These are phyloP conservation scores for Pterocles orientalis DNA, from an alignment of 2,113 vertebrate species.

Conservation along the genomic window DNA sequence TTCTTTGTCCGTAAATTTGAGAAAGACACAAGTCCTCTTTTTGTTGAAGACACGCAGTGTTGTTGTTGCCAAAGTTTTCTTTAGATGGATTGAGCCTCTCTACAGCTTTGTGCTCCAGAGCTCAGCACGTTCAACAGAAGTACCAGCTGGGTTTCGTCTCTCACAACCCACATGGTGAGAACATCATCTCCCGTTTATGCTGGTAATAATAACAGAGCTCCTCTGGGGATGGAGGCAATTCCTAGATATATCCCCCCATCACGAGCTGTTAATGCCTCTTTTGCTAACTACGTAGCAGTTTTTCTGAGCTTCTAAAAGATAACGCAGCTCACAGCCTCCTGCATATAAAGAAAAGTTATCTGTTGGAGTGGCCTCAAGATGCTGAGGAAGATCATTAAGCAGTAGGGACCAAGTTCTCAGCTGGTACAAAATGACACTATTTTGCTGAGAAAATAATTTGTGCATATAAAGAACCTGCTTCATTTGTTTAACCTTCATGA, in stretches of 20 bases:
- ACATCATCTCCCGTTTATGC: not conserved
- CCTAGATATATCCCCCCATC: not conserved
- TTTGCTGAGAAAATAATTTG: not conserved
- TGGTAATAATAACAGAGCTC: not conserved
- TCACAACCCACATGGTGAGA: not conserved
- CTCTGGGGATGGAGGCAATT: not conserved
- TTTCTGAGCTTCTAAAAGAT: not conserved
- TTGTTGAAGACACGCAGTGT: not conserved
- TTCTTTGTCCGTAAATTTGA: not conserved
- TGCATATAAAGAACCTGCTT: not conserved
- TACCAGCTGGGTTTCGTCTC: not conserved
- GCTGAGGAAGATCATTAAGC: not conserved
- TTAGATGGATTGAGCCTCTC: not conserved
- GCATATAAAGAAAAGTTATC: not conserved
- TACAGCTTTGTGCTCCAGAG: not conserved
- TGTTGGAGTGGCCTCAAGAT: not conserved
- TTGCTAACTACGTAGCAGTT: not conserved
- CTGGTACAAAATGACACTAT: not conserved
- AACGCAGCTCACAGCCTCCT: not conserved
- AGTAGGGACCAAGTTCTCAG: not conserved
- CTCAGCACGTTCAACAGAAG: not conserved
- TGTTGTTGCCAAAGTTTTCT: not conserved
- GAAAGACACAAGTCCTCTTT: not conserved
- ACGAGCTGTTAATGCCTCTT: not conserved
- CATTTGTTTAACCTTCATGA: not conserved